phyloP scores from a whole-genome alignment of 2,113 vertebrate genomes.

The Eulemur rufifrons region DNA sequence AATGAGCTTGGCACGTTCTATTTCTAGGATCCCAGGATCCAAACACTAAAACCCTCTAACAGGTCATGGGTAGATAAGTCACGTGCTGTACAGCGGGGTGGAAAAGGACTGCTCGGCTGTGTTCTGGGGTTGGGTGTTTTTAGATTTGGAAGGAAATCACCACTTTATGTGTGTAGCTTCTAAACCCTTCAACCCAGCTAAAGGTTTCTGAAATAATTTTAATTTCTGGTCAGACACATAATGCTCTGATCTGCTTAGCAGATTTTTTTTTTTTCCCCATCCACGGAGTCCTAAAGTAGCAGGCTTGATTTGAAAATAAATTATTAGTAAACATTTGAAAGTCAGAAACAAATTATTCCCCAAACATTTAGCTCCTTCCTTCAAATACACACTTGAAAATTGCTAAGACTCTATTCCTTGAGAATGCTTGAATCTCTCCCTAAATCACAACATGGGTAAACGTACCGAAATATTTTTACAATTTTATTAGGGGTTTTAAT shows the following conservation, averaged over 20 bases:
- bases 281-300: background rate
- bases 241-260: background rate
- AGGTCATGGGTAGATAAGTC: background rate
- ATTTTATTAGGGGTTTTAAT: conserved; percentile 90
- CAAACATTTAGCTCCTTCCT: conserved; percentile 43
- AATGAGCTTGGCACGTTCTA: fast-evolving
- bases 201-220: background rate
- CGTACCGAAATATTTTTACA: conserved; percentile 87
- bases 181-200: background rate
- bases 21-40: background rate
- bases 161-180: background rate
- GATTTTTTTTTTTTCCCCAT: background rate
- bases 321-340: conserved; percentile 79
- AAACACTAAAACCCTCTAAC: background rate
- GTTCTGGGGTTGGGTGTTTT: background rate
- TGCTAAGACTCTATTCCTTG: conserved; percentile 27
- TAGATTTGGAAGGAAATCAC: background rate
- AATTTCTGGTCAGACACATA: background rate
- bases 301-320: conserved; percentile 62
- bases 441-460: conserved; percentile 81
- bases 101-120: background rate
- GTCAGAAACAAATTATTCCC: conserved; percentile 60
- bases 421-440: conserved; percentile 76
- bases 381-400: conserved; percentile 75
- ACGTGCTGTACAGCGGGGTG: no score